phyloP scores from a whole-genome alignment of 2,113 vertebrate species.

The Mormoops blainvillei region DNA sequence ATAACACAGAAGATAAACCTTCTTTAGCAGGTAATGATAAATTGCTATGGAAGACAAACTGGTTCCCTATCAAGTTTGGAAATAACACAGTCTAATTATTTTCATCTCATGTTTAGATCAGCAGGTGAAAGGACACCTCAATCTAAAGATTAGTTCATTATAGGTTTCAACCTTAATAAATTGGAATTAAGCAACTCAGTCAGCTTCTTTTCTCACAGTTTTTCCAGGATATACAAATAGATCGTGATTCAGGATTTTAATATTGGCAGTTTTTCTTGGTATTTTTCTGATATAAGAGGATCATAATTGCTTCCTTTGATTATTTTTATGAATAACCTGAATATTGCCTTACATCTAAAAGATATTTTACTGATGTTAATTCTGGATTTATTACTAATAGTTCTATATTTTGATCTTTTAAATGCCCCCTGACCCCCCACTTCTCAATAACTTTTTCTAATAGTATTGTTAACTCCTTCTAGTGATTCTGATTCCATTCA shows the following conservation, averaged over 20 bases:
- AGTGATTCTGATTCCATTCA: neutral
- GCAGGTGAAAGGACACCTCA: neutral
- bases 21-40: constrained; percentile 3
- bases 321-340: neutral
- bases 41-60: neutral
- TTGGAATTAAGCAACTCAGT: neutral
- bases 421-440: neutral
- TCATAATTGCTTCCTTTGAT: neutral
- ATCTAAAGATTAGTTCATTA: neutral
- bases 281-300: neutral
- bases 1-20: neutral
- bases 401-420: neutral
- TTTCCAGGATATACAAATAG: neutral
- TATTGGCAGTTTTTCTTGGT: neutral
- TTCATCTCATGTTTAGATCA: neutral
- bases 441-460: neutral
- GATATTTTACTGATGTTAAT: neutral
- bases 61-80: neutral
- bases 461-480: neutral
- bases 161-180: neutral
- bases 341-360: neutral
- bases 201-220: neutral
- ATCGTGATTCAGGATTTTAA: neutral
- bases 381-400: neutral
- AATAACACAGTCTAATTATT: constrained; percentile 26